Evolutionary conservation across 2,888 invertebrate genomes (phyloP).

Genomic region (Trichogramma dendrolimi): DNA sequence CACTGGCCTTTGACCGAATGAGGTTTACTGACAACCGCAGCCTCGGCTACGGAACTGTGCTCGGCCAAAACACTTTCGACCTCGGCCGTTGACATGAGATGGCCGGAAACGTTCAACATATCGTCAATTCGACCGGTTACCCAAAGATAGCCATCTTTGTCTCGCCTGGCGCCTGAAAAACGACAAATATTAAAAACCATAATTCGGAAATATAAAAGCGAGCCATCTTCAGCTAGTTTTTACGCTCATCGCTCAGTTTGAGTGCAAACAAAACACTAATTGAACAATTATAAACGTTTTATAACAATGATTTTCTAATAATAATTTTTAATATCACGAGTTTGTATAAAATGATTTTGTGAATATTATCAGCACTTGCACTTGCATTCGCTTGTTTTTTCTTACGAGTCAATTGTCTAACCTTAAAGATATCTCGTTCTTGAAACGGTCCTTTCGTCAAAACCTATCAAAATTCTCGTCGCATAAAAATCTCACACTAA

Average conservation of each 20-base stretch:
- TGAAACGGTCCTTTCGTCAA: background rate
- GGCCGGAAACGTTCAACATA: slow-evolving; percentile 98
- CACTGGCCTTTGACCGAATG: slow-evolving; percentile 96
- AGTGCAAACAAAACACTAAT: no score
- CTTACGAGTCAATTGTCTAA: background rate
- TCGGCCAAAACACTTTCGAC: slow-evolving; percentile 79
- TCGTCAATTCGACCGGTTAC: slow-evolving; percentile 96
- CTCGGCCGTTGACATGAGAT: slow-evolving; percentile 95
- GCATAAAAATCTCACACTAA: slow-evolving; percentile 4
- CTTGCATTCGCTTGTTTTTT: background rate
- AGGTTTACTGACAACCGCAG: slow-evolving; percentile 92
- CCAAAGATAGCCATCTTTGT: slow-evolving; percentile 93
- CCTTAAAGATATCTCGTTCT: background rate
- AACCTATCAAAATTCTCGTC: slow-evolving; percentile 5
- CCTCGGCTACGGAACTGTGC: slow-evolving; percentile 79
- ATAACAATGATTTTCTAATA: no score
- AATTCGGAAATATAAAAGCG: background rate
- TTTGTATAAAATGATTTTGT: no score
- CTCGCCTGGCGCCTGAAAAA: slow-evolving; percentile 75
- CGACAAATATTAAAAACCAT: background rate
- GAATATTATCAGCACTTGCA: no score
- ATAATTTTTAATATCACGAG: no score
- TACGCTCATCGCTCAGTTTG: no score
- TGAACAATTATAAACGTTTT: no score
- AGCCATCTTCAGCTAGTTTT: no score